Percentiles rank a stretch among this genome's conserved stretches.
These are phyloP conservation scores for Cerceris rybyensis DNA, from an alignment of 2,888 invertebrate species.

Conservation along the genomic window DNA sequence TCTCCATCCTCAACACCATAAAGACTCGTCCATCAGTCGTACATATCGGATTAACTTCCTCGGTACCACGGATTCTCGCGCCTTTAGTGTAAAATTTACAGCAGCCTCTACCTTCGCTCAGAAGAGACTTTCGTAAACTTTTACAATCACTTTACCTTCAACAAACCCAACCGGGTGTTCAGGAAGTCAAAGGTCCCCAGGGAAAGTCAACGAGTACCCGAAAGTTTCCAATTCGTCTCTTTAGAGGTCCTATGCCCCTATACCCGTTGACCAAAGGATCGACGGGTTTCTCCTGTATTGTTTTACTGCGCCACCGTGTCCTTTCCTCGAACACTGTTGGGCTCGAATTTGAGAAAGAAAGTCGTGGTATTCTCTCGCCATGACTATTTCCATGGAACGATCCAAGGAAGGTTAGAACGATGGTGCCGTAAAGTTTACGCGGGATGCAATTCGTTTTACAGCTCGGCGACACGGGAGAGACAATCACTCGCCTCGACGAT, in stretches of 20 bases:
- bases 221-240: neutral
- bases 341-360: constrained; percentile 10
- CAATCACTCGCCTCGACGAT: constrained; percentile 4
- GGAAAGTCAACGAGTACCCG: constrained; percentile 62
- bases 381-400: constrained; percentile 21
- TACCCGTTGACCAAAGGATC: constrained; percentile 1
- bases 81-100: neutral
- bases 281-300: constrained; percentile 25
- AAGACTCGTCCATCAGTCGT: neutral
- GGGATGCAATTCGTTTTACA: constrained; percentile 48
- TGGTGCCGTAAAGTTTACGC: constrained; percentile 45
- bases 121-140: constrained; percentile 4
- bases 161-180: neutral
- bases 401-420: neutral
- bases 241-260: neutral
- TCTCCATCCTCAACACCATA: neutral
- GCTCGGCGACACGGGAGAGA: constrained; percentile 9
- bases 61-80: constrained; percentile 10
- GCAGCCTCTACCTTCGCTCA: constrained; percentile 1
- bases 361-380: constrained; percentile 1
- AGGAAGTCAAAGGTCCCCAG: constrained; percentile 32
- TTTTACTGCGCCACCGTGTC: constrained; percentile 29
- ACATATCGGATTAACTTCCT: constrained; percentile 16
- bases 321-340: neutral
- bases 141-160: constrained; percentile 33